A percentile compares a stretch with the other conserved stretches of the same genome.
Conservation (phyloP, 2,888 invertebrate genomes). For the Acrocyrtus sp. region DNA sequence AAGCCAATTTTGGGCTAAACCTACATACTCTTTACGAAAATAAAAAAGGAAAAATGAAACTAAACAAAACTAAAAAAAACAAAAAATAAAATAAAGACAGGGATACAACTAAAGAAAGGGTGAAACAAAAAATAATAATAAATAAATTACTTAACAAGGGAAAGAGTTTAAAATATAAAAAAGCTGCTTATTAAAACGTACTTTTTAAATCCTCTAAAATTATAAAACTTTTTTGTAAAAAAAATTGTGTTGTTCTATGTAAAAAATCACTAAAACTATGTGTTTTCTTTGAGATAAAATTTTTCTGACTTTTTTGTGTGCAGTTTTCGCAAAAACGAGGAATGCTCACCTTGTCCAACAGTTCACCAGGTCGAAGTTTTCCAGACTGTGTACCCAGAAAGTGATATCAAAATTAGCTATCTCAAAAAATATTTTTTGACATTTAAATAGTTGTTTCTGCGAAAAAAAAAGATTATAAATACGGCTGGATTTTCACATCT, state of each 20-base stretch:
- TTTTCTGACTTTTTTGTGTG: background rate
- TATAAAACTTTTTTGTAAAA: slow-evolving; percentile 7
- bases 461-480: no score
- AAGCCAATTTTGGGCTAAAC: no score
- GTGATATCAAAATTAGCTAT: background rate
- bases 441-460: slow-evolving; percentile 5
- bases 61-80: slow-evolving; percentile 22
- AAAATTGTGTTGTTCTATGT: slow-evolving; percentile 2
- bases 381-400: slow-evolving; percentile 70
- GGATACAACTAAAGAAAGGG: background rate
- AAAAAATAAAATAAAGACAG: background rate
- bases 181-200: slow-evolving; percentile 9
- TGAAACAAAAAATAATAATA: slow-evolving; percentile 16
- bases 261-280: background rate
- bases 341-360: slow-evolving; percentile 76
- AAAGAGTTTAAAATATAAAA: background rate
- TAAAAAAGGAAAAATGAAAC: background rate
- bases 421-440: slow-evolving; percentile 8
- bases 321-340: background rate
- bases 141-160: slow-evolving; percentile 8
- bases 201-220: background rate
- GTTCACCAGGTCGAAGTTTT: slow-evolving; percentile 83
- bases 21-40: no score
- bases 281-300: no score
- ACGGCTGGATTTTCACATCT: no score